phyloP scores from a whole-genome alignment of 2,113 vertebrate species.

The Hippolais icterina region DNA sequence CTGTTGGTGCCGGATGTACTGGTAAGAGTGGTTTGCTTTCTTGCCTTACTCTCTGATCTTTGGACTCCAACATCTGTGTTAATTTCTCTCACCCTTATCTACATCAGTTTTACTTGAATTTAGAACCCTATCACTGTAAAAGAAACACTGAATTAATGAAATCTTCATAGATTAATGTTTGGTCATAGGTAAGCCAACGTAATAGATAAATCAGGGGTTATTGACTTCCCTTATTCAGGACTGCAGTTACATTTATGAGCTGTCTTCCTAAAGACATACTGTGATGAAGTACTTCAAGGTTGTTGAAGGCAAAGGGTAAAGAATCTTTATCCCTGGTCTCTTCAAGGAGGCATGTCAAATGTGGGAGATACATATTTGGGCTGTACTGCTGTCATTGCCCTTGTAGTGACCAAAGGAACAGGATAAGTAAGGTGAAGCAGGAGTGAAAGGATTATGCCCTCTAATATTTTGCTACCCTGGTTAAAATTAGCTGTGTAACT shows the following conservation, averaged over 20 bases:
- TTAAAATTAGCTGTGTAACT: not conserved
- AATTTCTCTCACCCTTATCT: not conserved
- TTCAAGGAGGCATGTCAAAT: not conserved
- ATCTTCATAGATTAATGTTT: not conserved
- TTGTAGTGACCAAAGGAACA: not conserved
- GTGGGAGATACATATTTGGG: not conserved
- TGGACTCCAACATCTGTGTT: not conserved
- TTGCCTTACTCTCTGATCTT: not conserved
- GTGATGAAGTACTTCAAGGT: not conserved
- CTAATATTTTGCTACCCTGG: not conserved
- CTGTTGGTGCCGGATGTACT: accelerated
- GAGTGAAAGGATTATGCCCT: not conserved
- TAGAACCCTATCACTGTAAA: not conserved
- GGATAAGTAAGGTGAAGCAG: not conserved
- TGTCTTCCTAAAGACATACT: not conserved
- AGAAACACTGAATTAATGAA: not conserved
- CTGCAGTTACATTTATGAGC: not conserved
- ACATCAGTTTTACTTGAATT: not conserved
- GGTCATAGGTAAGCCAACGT: not conserved
- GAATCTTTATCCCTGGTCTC: not conserved
- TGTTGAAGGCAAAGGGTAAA: not conserved
- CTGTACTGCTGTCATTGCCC: not conserved
- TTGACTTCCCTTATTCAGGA: not conserved
- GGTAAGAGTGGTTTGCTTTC: not conserved
- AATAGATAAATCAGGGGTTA: not conserved